Base-by-base conservation (phyloP, 2,797 vertebrate species). In the Fratercula arctica region DNA sequence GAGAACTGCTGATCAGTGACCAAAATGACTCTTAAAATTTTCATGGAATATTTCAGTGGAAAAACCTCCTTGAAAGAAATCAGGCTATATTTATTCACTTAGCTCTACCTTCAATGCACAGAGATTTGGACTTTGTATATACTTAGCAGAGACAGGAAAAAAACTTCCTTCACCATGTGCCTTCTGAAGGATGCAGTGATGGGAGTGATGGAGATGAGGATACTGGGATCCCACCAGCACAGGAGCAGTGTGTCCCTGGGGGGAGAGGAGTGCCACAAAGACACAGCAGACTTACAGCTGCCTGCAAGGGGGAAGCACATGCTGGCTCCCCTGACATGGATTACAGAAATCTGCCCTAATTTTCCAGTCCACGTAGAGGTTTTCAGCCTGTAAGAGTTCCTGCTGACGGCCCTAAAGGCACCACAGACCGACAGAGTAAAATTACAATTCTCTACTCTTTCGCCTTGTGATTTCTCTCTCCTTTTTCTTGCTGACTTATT, bases 171-270 rank as follows among this genome's bases (percentile, higher is more conserved):
- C 46, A 46, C 16, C 13, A 1, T 13, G 8, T 39, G 14, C n/a
- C 29, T 53, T 61, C 45, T 72, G 68, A 57, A 83, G 48, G 60
- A 46, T 57, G 39, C 31, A 25, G 29, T 12, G 73, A 88, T 43
- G 16, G 45, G 15, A 23, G 24, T 23, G 43, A 39, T n/a, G n/a
- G 45, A 81, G 15, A 43, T 77, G 53, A 59, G 80, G 35, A 17
- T 20, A n/a, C 13, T 13, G 13, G 43, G 54, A 50, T 60, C 29
- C 24, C 76, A 59, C 13, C 0, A 6, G 26, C 35, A 21, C 8
- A 3, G 20, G 13, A 85, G 16, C 57, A 37, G 20, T 0, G 3
- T 29, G 51, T 78, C 10, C 18, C 2, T 0, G 2, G 0, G 1
- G 14, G 3, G 25, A 46, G 29, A 79, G 23, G 28, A 28, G 11